Evolutionary conservation across 2,888 invertebrate species (phyloP), one percentile per base, ranked within the genome.

Genomic region (Pterostichus madidus): DNA sequence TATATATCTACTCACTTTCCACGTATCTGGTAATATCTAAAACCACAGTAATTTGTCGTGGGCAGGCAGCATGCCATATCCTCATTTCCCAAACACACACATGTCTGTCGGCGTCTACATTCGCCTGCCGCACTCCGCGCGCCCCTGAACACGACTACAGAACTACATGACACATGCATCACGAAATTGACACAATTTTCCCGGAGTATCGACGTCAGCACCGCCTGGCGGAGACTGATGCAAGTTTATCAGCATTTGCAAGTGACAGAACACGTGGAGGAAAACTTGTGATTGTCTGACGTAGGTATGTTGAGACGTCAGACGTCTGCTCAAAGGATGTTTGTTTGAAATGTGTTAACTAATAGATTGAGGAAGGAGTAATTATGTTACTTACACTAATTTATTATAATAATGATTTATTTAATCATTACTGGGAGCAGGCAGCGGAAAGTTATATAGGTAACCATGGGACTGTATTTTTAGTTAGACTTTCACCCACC

Each of bases 161-260:
- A 2, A 56, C 17, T 13, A 39, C 44, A 24, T 71, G 39, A 46
- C 35, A 71, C 35, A 64, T 64, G 35, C 64, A 32, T 64, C 64
- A 71, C 44, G 6, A 44, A 44, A 71, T 71, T 71, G 44, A 71
- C 46, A 71, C 68, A 71, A 71, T 71, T 44, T 64, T 35, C 64
- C 68, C 39, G n/a, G 17, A 71, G 44, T 39, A 71, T 39, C 44
- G 44, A 71, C 71, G 49, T 59, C 59, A 59, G 59, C 7, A 24
- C 24, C 13, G n/a, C 61, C 31, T 61, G 32, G 32, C 61, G 61
- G 61, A 24, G 17, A n/a, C 10, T 68, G 73, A 77, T 77, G 77
- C 59, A 59, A 77, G 77, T 77, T 52, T 77, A 77, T 35, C 4
- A 77, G 59, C 46, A n/a, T 52, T 39, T 77, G 77, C 59, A 77